phyloP scores from a whole-genome alignment of 2,797 vertebrate genomes.

The Eospalax fontanierii region DNA sequence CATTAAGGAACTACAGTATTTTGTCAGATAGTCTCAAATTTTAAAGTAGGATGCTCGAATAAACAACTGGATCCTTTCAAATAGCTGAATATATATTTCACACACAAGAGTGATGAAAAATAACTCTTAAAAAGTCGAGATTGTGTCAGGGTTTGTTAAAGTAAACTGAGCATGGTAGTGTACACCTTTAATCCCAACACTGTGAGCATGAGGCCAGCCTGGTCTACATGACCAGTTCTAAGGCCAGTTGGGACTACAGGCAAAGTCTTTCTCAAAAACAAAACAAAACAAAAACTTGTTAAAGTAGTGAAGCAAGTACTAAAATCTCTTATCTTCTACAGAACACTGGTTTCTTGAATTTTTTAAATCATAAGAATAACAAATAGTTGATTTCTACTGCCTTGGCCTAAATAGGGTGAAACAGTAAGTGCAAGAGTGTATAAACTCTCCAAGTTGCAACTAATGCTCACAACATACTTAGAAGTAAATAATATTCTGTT shows the following conservation, averaged over 20 bases:
- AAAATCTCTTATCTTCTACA: neutral
- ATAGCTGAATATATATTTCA: conserved; percentile 4
- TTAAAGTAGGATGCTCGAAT: neutral
- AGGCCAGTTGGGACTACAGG: no score
- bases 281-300: neutral
- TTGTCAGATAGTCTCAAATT: neutral
- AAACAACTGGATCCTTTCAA: neutral
- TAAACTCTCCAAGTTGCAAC: conserved; percentile 50
- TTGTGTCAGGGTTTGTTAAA: neutral
- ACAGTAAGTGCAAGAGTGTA: conserved; percentile 57
- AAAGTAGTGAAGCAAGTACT: neutral
- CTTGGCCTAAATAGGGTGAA: conserved; percentile 14
- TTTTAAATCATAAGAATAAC: conserved; percentile 52
- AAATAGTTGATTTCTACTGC: neutral
- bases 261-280: no score
- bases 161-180: neutral
- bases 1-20: neutral
- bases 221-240: no score
- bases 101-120: neutral
- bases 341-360: conserved; percentile 24
- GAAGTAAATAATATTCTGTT: conserved; percentile 6
- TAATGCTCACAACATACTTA: conserved; percentile 32
- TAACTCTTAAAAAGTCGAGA: conserved; percentile 16
- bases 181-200: no score
- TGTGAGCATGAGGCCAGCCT: no score